Evolutionary conservation across 2,797 vertebrate genomes (phyloP).

Genomic region (Bufotes viridis): DNA sequence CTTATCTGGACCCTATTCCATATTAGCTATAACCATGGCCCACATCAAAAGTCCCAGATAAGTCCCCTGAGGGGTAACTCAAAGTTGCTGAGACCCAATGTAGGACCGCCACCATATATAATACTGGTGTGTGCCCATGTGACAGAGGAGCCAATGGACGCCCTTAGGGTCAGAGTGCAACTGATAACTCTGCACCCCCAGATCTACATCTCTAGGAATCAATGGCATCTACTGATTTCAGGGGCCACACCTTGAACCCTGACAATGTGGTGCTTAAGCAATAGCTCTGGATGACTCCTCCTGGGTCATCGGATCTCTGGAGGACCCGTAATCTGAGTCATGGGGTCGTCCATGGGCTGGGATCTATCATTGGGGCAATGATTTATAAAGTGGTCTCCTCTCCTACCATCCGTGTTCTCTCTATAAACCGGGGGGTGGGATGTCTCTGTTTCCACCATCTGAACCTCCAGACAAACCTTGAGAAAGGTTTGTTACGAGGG

Average conservation of each 20-base stretch:
- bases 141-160: neutral
- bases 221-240: neutral
- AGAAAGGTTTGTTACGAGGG: too few species aligned
- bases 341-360: too few species aligned
- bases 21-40: neutral
- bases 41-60: neutral
- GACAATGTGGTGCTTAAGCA: neutral
- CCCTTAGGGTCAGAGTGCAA: too few species aligned
- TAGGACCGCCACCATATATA: neutral
- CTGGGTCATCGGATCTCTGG: neutral
- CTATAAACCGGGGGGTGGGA: too few species aligned
- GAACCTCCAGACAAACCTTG: too few species aligned
- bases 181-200: too few species aligned
- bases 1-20: neutral
- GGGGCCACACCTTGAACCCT: neutral
- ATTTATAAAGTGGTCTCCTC: too few species aligned
- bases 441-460: too few species aligned
- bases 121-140: neutral
- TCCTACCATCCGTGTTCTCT: too few species aligned
- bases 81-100: neutral
- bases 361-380: too few species aligned
- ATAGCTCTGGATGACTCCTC: neutral
- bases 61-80: neutral
- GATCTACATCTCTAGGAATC: neutral
- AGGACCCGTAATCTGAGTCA: too few species aligned